A percentile compares a stretch with the other conserved stretches of the same genome.
These are phyloP conservation scores for Parelbella ahira DNA, from an alignment of 2,888 invertebrate species.

Conservation along the genomic window DNA sequence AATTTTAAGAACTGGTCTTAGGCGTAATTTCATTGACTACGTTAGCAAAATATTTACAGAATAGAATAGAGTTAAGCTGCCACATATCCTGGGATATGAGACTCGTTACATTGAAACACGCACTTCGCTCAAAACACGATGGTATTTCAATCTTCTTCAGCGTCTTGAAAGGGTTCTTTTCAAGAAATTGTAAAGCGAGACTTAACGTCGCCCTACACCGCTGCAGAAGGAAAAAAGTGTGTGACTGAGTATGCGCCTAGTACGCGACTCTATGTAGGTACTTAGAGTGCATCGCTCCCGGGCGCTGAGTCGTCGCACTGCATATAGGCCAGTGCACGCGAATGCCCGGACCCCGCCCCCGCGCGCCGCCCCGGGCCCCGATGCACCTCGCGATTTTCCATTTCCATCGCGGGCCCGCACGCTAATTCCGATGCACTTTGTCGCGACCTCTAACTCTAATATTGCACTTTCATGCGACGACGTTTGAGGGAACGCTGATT, in stretches of 20 bases:
- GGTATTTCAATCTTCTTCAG: conserved; percentile 57
- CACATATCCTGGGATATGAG: no score
- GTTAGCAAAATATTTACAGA: no score
- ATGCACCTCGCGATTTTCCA: conserved; percentile 75
- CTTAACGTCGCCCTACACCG: conserved; percentile 57
- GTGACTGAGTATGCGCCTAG: conserved; percentile 67
- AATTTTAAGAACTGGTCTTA: no score
- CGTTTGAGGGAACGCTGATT: no score
- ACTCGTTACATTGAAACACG: conserved; percentile 21
- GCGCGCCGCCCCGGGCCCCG: conserved; percentile 33
- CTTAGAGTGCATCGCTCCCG: conserved; percentile 79
- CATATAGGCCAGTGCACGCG: conserved; percentile 81
- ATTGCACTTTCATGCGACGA: conserved; percentile 11
- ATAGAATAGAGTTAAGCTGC: no score
- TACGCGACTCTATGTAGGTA: conserved; percentile 71
- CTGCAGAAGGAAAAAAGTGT: conserved; percentile 63
- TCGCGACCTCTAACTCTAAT: conserved; percentile 32
- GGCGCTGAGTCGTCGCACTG: conserved; percentile 79
- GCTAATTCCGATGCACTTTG: conserved; percentile 57
- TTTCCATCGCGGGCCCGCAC: conserved; percentile 60
- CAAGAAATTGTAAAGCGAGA: conserved; percentile 60
- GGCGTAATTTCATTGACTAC: no score
- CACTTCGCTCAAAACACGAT: conserved; percentile 33
- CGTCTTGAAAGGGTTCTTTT: conserved; percentile 58
- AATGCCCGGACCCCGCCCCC: conserved; percentile 59